Evolutionary conservation across 2,888 invertebrate genomes (phyloP), one percentile per base, ranked within the genome.

Genomic region (Apodemia zela): DNA sequence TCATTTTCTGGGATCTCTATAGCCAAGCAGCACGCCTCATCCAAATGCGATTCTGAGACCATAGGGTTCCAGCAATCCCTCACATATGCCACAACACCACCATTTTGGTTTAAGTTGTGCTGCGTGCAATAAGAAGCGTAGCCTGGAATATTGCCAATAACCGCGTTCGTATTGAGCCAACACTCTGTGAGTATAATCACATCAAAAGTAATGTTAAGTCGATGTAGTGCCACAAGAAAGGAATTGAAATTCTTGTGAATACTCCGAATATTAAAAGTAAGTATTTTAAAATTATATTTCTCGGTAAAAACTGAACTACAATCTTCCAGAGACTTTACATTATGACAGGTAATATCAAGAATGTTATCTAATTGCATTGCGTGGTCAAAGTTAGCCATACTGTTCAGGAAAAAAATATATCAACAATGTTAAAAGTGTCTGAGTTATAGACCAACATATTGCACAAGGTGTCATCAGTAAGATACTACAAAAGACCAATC

Each of bases 181-280:
- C 63, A 65, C 47, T 65, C 63, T 18, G 63, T 29, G 29, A 29
- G 29, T 29, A 29, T 29, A 29, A 29, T 29, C 29, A 29, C 29
- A 29, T 29, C 29, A 60, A 45, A 63, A 7, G 11, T 54, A 5
- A 17, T 21, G 13, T 13, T 11, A 1, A 21, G 8, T 54, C 45
- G 2, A 45, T 45, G 45, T 13, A 54, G 11, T 7, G 59, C 29
- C 25, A 60, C 42, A 58, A 63, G 42, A 63, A 63, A 60, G n/a
- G 18, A 17, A n/a, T 63, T 47, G 49, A 59, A 51, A 13, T 63
- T 63, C 7, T 29, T 29, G 29, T 29, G 29, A 6, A 29, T 29
- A 29, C 29, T 29, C 7, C 29, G 29, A 29, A 38, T 54, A 25
- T 54, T 54, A 25, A 54, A 25, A 4, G 54, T 21, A n/a, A 21